These are phyloP conservation scores for Andrena haemorrhoa DNA, from an alignment of 2,888 invertebrate genomes.

Conservation along the genomic window DNA sequence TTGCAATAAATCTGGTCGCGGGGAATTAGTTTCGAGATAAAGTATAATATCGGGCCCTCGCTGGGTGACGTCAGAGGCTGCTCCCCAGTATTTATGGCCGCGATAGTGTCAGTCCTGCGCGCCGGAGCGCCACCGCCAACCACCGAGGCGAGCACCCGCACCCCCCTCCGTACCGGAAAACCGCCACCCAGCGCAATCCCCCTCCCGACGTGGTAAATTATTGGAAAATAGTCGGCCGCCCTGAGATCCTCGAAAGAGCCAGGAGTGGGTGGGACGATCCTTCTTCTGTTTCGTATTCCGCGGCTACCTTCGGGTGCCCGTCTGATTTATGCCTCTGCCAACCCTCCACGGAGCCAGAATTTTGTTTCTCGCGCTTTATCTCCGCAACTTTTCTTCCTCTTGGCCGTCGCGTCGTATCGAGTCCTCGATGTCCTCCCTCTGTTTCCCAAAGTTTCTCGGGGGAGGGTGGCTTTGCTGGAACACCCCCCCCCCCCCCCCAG, in stretches of 20 bases:
- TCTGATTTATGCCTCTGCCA: constrained; percentile 76
- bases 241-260: constrained; percentile 65
- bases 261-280: constrained; percentile 62
- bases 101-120: constrained; percentile 85
- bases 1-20: constrained; percentile 85
- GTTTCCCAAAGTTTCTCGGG: not conserved
- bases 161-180: constrained; percentile 59
- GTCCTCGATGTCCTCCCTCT: constrained; percentile 27
- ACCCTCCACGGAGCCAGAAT: constrained; percentile 36
- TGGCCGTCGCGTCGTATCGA: constrained; percentile 49
- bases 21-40: constrained; percentile 85
- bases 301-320: constrained; percentile 72
- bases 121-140: constrained; percentile 65
- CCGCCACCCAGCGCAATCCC: constrained; percentile 58
- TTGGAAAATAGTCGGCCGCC: constrained; percentile 83
- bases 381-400: constrained; percentile 50
- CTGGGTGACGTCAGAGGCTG: constrained; percentile 84
- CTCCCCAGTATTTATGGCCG: constrained; percentile 83
- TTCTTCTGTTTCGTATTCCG: constrained; percentile 80
- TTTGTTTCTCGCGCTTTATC: constrained; percentile 62
- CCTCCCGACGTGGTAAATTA: constrained; percentile 75
- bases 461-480: too few relatives aligned
- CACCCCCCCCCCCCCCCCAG: too few relatives aligned
- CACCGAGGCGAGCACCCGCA: constrained; percentile 10
- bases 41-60: constrained; percentile 85